Conservation (phyloP, 2,797 vertebrate species). For the Gallinago solitaria region DNA sequence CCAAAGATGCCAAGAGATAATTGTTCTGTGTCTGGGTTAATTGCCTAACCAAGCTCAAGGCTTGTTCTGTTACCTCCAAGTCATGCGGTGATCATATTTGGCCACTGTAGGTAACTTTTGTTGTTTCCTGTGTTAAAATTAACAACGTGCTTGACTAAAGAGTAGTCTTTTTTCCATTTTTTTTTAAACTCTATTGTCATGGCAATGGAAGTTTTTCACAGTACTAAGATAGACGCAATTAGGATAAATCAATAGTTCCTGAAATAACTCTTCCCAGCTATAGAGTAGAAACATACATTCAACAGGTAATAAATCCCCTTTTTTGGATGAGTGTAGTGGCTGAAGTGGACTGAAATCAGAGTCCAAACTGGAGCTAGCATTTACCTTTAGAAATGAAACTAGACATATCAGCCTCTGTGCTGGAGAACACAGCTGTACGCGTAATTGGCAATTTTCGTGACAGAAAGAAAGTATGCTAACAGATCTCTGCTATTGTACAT, state of each 20-base stretch:
- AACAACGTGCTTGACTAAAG: background rate
- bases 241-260: background rate
- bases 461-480: background rate
- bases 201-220: background rate
- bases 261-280: background rate
- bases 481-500: background rate
- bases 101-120: background rate
- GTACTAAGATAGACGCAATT: background rate
- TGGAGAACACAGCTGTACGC: rapidly evolving
- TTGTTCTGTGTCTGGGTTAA: background rate
- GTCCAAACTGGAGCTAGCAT: background rate
- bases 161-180: background rate
- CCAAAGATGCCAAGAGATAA: background rate
- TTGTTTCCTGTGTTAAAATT: background rate
- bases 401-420: background rate
- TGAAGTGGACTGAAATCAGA: background rate
- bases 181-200: background rate
- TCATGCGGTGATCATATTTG: background rate
- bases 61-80: background rate
- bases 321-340: background rate
- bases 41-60: background rate
- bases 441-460: background rate
- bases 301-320: background rate
- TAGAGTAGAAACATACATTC: background rate
- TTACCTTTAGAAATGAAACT: background rate